Percentiles rank a stretch among this genome's conserved stretches.
Evolutionary conservation across 2,888 invertebrate genomes (phyloP).

Genomic region (Epinotia nisella): DNA sequence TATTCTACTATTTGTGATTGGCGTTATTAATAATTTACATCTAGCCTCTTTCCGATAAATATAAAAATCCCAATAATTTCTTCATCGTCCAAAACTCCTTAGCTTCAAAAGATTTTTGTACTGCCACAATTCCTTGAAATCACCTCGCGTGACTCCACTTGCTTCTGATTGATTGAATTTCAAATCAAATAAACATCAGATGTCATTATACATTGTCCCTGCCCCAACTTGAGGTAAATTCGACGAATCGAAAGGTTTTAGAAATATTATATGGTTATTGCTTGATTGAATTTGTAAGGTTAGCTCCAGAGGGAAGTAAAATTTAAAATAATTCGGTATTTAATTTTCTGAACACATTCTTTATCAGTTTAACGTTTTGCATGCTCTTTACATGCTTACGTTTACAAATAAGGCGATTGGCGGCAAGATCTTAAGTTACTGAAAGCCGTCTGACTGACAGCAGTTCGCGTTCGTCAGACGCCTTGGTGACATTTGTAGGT

Average conservation of each 20-base stretch:
- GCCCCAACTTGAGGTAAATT: slow-evolving; percentile 21
- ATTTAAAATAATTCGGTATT: not conserved
- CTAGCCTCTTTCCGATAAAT: not conserved
- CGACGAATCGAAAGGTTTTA: slow-evolving; percentile 31
- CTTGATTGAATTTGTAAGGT: not conserved
- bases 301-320: not conserved
- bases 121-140: slow-evolving; percentile 36
- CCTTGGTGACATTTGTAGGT: too few relatives aligned
- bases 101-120: slow-evolving; percentile 23
- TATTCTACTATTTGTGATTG: not conserved
- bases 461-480: too few relatives aligned
- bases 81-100: slow-evolving; percentile 14
- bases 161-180: slow-evolving; percentile 45
- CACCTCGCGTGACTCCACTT: slow-evolving; percentile 42
- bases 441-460: too few relatives aligned
- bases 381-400: not conserved
- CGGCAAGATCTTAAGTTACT: too few relatives aligned
- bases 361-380: not conserved
- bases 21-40: not conserved
- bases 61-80: slow-evolving; percentile 20
- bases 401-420: not conserved
- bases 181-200: slow-evolving; percentile 45
- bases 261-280: slow-evolving; percentile 5
- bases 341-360: not conserved
- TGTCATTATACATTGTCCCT: slow-evolving; percentile 41